Percentiles rank a stretch among this genome's conserved stretches.
phyloP scores from a whole-genome alignment of 2,113 vertebrate genomes.

The Alces alces region DNA sequence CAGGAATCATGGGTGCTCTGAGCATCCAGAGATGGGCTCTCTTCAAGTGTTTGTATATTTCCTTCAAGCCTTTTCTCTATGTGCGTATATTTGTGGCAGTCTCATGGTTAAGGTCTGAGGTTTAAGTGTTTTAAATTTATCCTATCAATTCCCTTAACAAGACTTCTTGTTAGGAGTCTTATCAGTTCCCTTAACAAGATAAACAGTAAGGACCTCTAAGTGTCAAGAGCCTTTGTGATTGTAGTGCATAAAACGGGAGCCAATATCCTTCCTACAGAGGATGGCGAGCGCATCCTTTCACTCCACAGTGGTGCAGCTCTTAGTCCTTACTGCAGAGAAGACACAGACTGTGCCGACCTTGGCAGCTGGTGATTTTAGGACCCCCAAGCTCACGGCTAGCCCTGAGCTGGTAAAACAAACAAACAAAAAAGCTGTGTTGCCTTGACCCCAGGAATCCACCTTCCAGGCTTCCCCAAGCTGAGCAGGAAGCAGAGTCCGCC shows the following conservation, averaged over 20 bases:
- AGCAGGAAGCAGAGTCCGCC: not conserved
- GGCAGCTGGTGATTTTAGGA: not conserved
- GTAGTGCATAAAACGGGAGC: not conserved
- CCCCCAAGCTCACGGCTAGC: fast-evolving
- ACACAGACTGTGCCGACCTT: not conserved
- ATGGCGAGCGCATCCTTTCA: fast-evolving
- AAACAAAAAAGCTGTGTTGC: not conserved
- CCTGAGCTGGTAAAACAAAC: fast-evolving
- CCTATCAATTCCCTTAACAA: not conserved
- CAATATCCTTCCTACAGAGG: not conserved
- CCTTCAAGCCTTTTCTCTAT: not conserved
- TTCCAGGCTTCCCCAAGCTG: not conserved
- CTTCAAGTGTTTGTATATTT: fast-evolving
- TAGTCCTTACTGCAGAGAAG: not conserved
- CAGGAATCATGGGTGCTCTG: not conserved
- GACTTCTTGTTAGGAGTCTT: not conserved
- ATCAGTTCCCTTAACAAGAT: not conserved
- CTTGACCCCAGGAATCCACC: not conserved
- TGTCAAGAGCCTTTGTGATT: not conserved
- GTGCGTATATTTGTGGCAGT: not conserved
- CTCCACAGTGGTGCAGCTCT: fast-evolving
- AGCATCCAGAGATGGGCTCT: not conserved
- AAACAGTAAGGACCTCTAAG: not conserved
- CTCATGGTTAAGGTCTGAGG: not conserved
- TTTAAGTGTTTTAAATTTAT: not conserved